These are phyloP conservation scores for Progne subis DNA, from an alignment of 2,113 vertebrate genomes.

Conservation along the genomic window DNA sequence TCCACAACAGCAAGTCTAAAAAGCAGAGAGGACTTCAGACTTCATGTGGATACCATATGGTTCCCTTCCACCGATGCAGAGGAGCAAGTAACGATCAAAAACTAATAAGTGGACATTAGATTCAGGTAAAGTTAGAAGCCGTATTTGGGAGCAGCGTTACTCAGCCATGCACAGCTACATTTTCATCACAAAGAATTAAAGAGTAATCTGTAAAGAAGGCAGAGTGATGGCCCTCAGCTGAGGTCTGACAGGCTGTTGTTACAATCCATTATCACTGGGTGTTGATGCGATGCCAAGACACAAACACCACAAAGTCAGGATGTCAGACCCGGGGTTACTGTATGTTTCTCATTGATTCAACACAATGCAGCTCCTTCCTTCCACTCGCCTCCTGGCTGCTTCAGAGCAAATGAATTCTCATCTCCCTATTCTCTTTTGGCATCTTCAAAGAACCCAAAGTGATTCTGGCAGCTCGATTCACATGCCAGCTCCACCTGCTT, in stretches of 20 bases:
- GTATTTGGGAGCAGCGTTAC: neutral
- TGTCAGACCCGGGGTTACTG: neutral
- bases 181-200: conserved; percentile 9
- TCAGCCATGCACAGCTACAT: neutral
- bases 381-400: neutral
- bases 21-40: conserved; percentile 15
- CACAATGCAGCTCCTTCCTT: conserved; percentile 38
- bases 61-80: neutral
- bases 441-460: neutral
- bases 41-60: conserved; percentile 45
- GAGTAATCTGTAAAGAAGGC: neutral
- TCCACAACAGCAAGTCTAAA: conserved; percentile 35
- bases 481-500: conserved; percentile 33
- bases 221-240: neutral
- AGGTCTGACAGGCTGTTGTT: conserved; percentile 1
- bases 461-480: neutral
- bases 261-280: neutral
- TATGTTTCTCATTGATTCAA: neutral
- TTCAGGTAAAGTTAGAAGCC: neutral
- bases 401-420: conserved; percentile 3
- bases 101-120: neutral
- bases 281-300: conserved; percentile 39
- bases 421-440: neutral
- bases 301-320: conserved; percentile 47
- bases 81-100: conserved; percentile 3